Evolutionary conservation across 2,797 vertebrate genomes (phyloP).

Genomic region (Streptopelia turtur): DNA sequence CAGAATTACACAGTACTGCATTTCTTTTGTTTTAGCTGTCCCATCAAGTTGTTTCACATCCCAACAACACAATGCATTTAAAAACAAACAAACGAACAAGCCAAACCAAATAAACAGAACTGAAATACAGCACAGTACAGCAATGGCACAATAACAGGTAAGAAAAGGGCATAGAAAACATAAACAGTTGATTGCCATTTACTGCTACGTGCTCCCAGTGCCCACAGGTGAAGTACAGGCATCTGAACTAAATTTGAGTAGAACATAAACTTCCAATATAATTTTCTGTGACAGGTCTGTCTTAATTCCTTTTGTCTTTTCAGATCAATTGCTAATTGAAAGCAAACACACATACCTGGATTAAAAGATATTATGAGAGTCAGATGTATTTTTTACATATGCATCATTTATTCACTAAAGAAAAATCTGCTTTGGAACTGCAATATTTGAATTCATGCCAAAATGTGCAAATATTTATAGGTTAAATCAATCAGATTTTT

Average conservation of each 20-base stretch:
- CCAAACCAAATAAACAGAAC: background rate
- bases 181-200: background rate
- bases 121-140: background rate
- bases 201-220: fast-evolving
- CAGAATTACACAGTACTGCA: background rate
- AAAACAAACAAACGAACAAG: background rate
- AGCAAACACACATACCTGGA: background rate
- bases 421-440: background rate
- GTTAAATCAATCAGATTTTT: background rate
- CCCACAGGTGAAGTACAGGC: background rate
- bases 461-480: background rate
- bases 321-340: background rate
- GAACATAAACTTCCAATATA: background rate
- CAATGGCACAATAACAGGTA: background rate
- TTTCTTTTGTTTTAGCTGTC: background rate
- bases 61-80: fast-evolving
- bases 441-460: background rate
- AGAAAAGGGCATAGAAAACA: background rate
- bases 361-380: background rate
- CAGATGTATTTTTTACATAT: background rate
- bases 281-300: background rate
- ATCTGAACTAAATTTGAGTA: background rate
- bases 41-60: background rate
- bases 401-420: background rate
- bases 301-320: background rate